Conservation (phyloP, 2,797 vertebrate genomes). For the Chiroxiphia lanceolata region DNA sequence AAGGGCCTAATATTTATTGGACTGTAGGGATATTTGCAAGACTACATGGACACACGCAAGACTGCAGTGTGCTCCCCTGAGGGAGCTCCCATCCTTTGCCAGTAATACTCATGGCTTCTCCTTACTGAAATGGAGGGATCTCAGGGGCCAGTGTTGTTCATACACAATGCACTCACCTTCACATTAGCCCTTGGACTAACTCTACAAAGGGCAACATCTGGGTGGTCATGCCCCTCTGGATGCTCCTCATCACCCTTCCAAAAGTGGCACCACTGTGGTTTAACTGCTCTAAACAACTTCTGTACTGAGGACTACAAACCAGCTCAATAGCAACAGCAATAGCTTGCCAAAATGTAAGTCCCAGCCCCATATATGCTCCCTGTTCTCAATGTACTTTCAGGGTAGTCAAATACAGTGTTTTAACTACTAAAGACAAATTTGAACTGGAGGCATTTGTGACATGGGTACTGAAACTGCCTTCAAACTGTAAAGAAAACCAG, state of each 20-base stretch:
- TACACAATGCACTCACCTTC: neutral
- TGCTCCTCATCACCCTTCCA: neutral
- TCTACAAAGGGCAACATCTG: neutral
- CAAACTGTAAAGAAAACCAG: neutral
- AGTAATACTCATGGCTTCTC: neutral
- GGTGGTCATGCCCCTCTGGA: neutral
- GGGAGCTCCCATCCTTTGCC: neutral
- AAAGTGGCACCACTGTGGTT: fast-evolving
- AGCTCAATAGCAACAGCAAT: neutral
- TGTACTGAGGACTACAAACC: neutral
- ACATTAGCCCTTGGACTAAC: neutral
- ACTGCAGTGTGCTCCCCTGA: neutral
- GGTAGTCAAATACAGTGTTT: neutral
- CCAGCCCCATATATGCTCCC: neutral
- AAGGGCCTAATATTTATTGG: neutral
- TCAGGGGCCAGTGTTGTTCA: fast-evolving
- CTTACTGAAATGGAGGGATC: neutral
- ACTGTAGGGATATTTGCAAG: neutral
- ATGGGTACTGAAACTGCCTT: neutral
- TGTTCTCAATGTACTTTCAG: neutral
- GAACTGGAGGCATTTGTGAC: neutral
- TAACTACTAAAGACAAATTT: neutral
- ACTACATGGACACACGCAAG: neutral
- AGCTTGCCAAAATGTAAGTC: neutral
- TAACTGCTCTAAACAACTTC: neutral